phyloP scores from a whole-genome alignment of 2,113 vertebrate genomes.

The Xiphias gladius region DNA sequence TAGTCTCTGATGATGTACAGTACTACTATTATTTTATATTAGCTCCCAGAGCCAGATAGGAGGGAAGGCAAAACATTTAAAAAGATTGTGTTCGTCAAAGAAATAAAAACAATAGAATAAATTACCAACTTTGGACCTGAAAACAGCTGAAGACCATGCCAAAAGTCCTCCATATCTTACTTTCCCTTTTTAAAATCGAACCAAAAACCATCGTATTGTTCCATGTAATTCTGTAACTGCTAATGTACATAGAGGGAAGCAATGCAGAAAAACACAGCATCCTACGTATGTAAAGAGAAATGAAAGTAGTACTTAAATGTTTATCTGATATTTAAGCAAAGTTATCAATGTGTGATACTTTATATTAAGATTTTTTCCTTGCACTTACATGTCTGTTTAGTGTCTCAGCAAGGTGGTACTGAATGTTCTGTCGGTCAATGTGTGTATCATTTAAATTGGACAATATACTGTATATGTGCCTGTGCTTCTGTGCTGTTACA shows the following conservation, averaged over 20 bases:
- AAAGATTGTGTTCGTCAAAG: conserved; percentile 77
- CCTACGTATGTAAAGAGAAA: conserved; percentile 83
- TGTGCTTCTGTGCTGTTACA: conserved; percentile 83
- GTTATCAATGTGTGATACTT: conserved; percentile 89
- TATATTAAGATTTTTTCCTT: conserved; percentile 91
- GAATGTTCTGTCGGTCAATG: conserved; percentile 82
- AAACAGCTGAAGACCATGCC: conserved; percentile 66
- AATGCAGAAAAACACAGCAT: conserved; percentile 70
- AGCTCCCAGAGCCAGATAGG: not conserved
- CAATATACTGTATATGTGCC: conserved; percentile 71
- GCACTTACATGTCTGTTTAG: conserved; percentile 88
- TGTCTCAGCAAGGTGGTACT: conserved; percentile 87
- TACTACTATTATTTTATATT: conserved; percentile 7
- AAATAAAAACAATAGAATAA: conserved; percentile 36
- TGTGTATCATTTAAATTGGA: conserved; percentile 69
- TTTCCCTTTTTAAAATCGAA: conserved; percentile 83
- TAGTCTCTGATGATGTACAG: conserved; percentile 42
- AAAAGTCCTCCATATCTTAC: conserved; percentile 64
- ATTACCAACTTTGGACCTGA: conserved; percentile 75
- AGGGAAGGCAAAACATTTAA: not conserved
- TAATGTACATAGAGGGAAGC: conserved; percentile 88
- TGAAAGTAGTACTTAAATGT: conserved; percentile 88
- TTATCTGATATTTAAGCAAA: conserved; percentile 92
- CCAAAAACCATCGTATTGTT: conserved; percentile 74
- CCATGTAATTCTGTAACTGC: conserved; percentile 85